These are phyloP conservation scores for Bolinopsis microptera DNA, from an alignment of 37 sponge, comb jelly and placozoan genomes.

Conservation along the genomic window DNA sequence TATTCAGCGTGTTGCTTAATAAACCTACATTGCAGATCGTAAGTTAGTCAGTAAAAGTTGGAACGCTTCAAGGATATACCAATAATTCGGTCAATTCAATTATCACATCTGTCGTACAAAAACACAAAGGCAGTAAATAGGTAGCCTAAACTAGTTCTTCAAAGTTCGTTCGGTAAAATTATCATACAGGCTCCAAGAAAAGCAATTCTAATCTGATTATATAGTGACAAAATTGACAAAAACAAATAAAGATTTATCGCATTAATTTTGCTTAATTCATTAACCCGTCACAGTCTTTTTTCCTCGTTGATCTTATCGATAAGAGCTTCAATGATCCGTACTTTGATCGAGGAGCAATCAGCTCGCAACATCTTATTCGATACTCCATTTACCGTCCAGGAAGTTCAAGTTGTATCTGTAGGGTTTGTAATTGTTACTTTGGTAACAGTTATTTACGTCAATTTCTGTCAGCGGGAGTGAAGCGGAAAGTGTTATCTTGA, in stretches of 20 bases:
- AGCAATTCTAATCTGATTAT: too few relatives aligned
- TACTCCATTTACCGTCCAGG: background rate
- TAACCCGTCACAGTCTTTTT: background rate
- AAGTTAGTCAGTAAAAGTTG: background rate
- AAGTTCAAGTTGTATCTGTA: background rate
- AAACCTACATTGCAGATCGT: too few relatives aligned
- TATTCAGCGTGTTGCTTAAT: background rate
- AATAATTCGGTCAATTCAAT: background rate
- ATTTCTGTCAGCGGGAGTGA: background rate
- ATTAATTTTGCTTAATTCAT: background rate
- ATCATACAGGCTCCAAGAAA: too few relatives aligned
- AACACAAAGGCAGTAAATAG: background rate
- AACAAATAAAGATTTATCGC: too few relatives aligned
- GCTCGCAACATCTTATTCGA: background rate
- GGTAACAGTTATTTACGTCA: background rate
- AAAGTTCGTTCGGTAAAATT: too few relatives aligned
- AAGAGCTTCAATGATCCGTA: background rate
- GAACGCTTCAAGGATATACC: background rate
- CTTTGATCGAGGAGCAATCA: background rate
- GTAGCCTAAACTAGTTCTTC: too few relatives aligned
- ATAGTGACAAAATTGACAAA: too few relatives aligned
- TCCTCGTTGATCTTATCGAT: background rate
- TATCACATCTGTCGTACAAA: background rate
- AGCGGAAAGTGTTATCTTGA: too few relatives aligned
- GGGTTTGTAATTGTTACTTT: background rate